Evolutionary conservation across 2,797 vertebrate species (phyloP), one percentile per base, ranked within the genome.

Genomic region (Tadarida brasiliensis): DNA sequence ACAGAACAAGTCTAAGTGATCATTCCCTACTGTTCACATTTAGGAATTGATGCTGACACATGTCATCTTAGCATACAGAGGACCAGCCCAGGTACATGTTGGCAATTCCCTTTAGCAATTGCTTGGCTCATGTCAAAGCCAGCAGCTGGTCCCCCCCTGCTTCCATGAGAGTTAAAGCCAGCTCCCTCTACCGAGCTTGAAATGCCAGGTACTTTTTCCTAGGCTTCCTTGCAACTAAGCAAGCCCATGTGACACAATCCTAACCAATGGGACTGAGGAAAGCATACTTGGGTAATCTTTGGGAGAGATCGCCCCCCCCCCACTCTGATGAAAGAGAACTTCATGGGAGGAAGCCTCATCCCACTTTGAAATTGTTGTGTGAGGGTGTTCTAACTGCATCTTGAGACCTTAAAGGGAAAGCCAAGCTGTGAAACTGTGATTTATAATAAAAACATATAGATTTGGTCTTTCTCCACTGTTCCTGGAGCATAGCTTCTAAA

Each of bases 11-110:
- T 63, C 12, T 39, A 33, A 78, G 30, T 33, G 28, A n/a, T 47
- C n/a, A 30, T 70, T 51, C 26, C 24, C 44, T 30, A 22, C 16
- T 82, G 20, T 44, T 91, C 12, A 2, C 28, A 44, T 26, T 57
- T 76, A 59, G 19, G 47, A 65, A 44, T 15, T 7, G 28, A 33
- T 5, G 19, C 4, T 30, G 51, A 9, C 2, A 2, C 0, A 5
- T 5, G 39, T 28, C 28, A 5, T n/a, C 20, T 77, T 68, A 49
- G 56, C 12, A 35, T 2, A 1, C 1, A 19, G 28, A 67, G 35
- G 35, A 20, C 5, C 19, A 5, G 26, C 7, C 0, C n/a, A 49
- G 10, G 15, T 22, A 9, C 0, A 0, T 9, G 49, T n/a, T 19
- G 19, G 9, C 30, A 10, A 1, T 22, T 39, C 68, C 65, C 11